Evolutionary conservation across 2,797 vertebrate genomes (phyloP).

Genomic region (Cyprinella venusta): DNA sequence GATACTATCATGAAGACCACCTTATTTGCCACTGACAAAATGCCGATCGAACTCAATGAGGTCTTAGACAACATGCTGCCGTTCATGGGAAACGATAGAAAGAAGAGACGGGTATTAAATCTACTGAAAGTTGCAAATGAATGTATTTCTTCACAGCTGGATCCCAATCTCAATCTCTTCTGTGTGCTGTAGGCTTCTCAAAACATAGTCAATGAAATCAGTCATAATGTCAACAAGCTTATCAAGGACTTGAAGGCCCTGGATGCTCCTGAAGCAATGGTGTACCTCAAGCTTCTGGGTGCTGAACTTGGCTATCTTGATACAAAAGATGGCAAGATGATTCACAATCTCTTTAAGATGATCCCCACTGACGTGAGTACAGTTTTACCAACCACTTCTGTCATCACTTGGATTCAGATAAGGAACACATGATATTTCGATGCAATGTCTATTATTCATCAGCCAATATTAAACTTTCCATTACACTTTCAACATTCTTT

Average conservation of each 20-base stretch:
- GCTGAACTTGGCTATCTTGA: slow-evolving; percentile 91
- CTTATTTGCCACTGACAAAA: slow-evolving; percentile 85
- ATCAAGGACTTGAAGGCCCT: slow-evolving; percentile 78
- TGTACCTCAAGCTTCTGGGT: slow-evolving; percentile 89
- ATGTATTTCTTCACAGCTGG: background rate
- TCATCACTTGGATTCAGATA: too few species aligned
- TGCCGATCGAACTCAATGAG: slow-evolving; percentile 81
- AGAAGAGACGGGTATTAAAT: slow-evolving; percentile 74
- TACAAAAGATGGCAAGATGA: slow-evolving; percentile 80
- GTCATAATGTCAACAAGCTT: slow-evolving; percentile 83
- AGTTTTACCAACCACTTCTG: background rate
- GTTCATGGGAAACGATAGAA: slow-evolving; percentile 69
- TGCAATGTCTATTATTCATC: too few species aligned
- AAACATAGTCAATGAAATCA: slow-evolving; percentile 81
- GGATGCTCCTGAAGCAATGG: slow-evolving; percentile 85
- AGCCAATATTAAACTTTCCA: too few species aligned
- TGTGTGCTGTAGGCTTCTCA: slow-evolving; percentile 66
- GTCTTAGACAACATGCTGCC: slow-evolving; percentile 83
- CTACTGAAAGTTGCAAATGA: background rate
- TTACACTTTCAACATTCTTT: too few species aligned
- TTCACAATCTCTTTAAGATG: slow-evolving; percentile 74
- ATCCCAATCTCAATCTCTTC: background rate
- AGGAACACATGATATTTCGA: too few species aligned
- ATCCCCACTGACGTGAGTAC: slow-evolving; percentile 69
- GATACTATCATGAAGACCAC: slow-evolving; percentile 85